A percentile compares a stretch with the other conserved stretches of the same genome.
Evolutionary conservation across 2,797 vertebrate genomes (phyloP).

Genomic region (Coilia nasus): DNA sequence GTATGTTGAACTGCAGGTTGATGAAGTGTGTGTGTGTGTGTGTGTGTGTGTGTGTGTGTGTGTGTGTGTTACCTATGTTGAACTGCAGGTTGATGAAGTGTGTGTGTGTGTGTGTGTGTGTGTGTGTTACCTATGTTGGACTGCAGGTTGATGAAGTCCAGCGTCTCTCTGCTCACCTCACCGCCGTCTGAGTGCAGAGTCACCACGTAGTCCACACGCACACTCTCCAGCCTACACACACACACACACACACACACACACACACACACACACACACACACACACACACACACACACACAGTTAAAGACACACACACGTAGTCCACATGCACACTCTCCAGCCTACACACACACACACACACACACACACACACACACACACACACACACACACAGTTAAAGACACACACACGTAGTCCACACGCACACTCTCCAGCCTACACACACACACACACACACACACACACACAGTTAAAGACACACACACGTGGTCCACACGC

Average conservation of each 20-base stretch:
- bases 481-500: no score
- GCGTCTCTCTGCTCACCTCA: slow-evolving; percentile 81
- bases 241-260: slow-evolving; percentile 19
- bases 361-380: no score
- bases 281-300: not conserved
- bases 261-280: not conserved
- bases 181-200: slow-evolving; percentile 79
- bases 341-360: slow-evolving; percentile 48
- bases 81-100: slow-evolving; percentile 88
- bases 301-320: no score
- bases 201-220: slow-evolving; percentile 84
- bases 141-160: slow-evolving; percentile 88
- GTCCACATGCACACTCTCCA: not conserved
- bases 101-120: no score
- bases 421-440: no score
- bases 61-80: slow-evolving; percentile 67
- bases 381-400: not conserved
- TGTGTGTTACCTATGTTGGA: slow-evolving; percentile 73
- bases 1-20: no score
- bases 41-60: slow-evolving; percentile 55
- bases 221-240: slow-evolving; percentile 65
- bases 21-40: slow-evolving; percentile 1
- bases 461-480: no score
- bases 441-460: no score
- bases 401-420: not conserved